Evolutionary conservation across 2,113 vertebrate species (phyloP).

Genomic region (Terrapene triunguis): DNA sequence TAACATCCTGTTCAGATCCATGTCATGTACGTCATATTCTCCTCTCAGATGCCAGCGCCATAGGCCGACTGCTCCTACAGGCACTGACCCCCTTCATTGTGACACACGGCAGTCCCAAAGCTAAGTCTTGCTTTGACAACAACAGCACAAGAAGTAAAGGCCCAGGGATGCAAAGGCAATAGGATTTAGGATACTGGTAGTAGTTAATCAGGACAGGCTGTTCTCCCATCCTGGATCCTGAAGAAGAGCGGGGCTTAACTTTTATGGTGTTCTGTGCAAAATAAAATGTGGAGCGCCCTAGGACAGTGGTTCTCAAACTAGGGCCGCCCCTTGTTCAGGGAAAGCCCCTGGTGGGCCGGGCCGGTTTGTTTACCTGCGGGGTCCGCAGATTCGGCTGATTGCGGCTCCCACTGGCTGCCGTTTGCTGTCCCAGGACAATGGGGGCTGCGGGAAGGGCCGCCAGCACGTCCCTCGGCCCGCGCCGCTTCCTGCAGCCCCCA

Average conservation of each 20-base stretch:
- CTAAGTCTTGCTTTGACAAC: not conserved
- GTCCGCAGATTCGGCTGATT: too few species aligned
- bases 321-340: too few species aligned
- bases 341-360: too few species aligned
- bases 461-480: too few species aligned
- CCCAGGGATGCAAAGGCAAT: not conserved
- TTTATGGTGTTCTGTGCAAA: not conserved
- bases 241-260: not conserved
- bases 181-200: not conserved
- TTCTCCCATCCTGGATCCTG: accelerated
- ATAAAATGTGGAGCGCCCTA: not conserved
- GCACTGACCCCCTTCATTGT: not conserved
- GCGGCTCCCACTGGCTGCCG: too few species aligned
- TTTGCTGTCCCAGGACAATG: too few species aligned
- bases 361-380: too few species aligned
- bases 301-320: too few species aligned
- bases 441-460: too few species aligned
- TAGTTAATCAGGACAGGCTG: not conserved
- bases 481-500: too few species aligned
- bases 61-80: not conserved
- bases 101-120: not conserved
- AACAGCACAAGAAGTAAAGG: not conserved
- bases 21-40: not conserved
- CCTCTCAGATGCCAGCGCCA: not conserved
- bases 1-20: not conserved